These are phyloP conservation scores for Arbacia lixula DNA, from an alignment of 53 echinoderm and acorn worm genomes.

Conservation along the genomic window DNA sequence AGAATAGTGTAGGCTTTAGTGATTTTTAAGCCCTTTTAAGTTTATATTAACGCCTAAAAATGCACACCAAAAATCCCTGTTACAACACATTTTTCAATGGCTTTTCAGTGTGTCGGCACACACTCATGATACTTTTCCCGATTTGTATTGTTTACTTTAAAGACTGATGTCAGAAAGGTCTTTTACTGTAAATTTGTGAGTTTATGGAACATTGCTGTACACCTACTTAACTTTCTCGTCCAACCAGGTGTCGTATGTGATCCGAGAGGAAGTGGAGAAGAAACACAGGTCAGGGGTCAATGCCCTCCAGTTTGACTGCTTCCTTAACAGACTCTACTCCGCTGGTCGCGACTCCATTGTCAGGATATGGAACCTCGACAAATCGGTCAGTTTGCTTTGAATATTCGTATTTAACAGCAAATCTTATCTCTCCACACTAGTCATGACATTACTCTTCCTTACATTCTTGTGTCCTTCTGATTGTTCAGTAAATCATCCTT, in stretches of 20 bases:
- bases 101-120: neutral
- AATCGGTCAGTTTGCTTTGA: too few species aligned
- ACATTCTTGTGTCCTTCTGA: neutral
- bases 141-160: neutral
- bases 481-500: too few species aligned
- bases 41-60: too few species aligned
- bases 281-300: slow-evolving; percentile 98
- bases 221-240: too few species aligned
- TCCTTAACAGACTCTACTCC: slow-evolving; percentile 84
- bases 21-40: too few species aligned
- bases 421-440: too few species aligned
- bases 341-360: slow-evolving; percentile 96
- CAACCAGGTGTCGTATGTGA: slow-evolving; percentile 98
- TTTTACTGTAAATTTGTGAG: neutral
- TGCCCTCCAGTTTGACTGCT: slow-evolving; percentile 93
- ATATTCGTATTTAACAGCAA: too few species aligned
- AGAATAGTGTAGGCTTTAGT: too few species aligned
- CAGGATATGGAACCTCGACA: slow-evolving; percentile 94
- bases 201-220: neutral
- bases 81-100: too few species aligned
- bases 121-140: neutral
- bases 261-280: slow-evolving; percentile 93
- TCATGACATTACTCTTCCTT: neutral
- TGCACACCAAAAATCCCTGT: too few species aligned
- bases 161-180: neutral